Base-by-base conservation (phyloP, 1,140 invertebrate species). In the Lasioglossum baleicum region DNA sequence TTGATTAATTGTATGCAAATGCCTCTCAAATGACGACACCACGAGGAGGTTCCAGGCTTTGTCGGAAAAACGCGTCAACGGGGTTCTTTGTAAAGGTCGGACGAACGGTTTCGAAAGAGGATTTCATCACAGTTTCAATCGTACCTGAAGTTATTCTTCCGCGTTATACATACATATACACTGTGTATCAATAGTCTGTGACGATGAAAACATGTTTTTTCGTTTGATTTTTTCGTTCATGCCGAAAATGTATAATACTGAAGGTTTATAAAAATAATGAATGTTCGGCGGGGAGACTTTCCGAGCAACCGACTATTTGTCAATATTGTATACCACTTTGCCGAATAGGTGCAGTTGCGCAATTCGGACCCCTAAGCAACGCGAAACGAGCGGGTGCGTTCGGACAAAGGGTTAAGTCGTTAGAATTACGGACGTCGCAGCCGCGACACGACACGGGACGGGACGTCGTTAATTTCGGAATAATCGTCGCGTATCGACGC, bases 1-100 rank as follows among this genome's bases (percentile, higher is more conserved):
- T 66, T 73, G 74, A 84, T 85, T 85, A 83, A 87, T 85, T 63
- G 65, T 48, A 85, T 85, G 83, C 79, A 85, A 88, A 87, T 87
- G 75, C 44, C 35, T 22, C 40, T n/a, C n/a, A n/a, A n/a, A 53
- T 70, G 71, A 75, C 77, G 81, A 75, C 77, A 75, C 66, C 67
- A 31, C 64, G 15, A 81, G 81, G 68, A 48, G 65, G 75, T 87
- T 83, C 80, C 75, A 87, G 84, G 75, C 22, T 80, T 80, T 75
- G 80, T 67, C 60, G 48, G 68, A 61, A 61, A 58, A 68, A 83
- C 26, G 26, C 35, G 31, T 42, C 56, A 7, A 48, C 63, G 61
- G 35, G 26, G 2, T n/a, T 58, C 31, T 51, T 31, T 17, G 42
- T 7, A 77, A 77, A 77, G 75, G 67, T 77, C 67, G 67, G 61